Evolutionary conservation across 2,113 vertebrate genomes (phyloP).

Genomic region (Perca schrenkii): DNA sequence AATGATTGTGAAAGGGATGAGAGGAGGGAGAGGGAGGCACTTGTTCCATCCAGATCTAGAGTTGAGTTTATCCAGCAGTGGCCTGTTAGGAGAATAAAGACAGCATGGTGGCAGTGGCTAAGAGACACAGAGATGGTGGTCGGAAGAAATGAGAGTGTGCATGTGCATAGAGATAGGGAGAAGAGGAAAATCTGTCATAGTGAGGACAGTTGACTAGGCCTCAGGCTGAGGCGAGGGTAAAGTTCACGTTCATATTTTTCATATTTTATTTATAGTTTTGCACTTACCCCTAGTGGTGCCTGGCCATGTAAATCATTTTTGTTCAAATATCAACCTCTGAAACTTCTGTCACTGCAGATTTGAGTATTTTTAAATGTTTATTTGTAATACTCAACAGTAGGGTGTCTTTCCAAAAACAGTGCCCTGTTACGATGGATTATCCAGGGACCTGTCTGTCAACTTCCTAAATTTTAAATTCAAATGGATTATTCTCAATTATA

Average conservation of each 20-base stretch:
- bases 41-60: conserved; percentile 56
- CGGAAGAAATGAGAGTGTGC: conserved; percentile 46
- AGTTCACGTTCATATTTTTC: conserved; percentile 5
- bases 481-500: neutral
- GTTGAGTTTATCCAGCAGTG: conserved; percentile 48
- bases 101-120: conserved; percentile 48
- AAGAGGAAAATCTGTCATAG: neutral
- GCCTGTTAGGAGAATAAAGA: conserved; percentile 58
- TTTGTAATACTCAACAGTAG: neutral
- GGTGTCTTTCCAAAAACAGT: neutral
- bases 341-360: conserved; percentile 2
- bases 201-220: conserved; percentile 11
- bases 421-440: neutral
- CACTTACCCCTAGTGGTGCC: neutral
- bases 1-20: conserved; percentile 53
- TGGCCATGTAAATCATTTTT: conserved; percentile 14
- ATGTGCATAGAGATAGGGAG: conserved; percentile 32
- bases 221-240: conserved; percentile 5
- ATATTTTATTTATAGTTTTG: conserved; percentile 1
- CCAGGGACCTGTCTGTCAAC: neutral
- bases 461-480: neutral
- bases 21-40: conserved; percentile 35
- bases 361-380: neutral
- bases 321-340: neutral
- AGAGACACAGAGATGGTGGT: conserved; percentile 34